Percentiles rank a stretch among this genome's conserved stretches.
Conservation (phyloP, 2,113 vertebrate genomes). For the Corythoichthys intestinalis region DNA sequence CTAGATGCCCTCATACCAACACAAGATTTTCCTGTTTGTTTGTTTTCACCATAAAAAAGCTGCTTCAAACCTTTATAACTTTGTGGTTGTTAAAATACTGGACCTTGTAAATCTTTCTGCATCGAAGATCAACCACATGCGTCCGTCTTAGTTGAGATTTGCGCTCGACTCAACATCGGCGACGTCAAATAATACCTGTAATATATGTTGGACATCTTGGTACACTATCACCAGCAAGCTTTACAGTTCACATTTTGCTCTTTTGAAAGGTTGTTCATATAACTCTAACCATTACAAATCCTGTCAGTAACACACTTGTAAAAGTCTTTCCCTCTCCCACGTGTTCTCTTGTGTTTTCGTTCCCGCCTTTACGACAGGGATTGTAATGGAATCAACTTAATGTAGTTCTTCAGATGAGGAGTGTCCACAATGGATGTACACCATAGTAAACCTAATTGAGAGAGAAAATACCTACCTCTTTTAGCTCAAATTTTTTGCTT, state of each 20-base stretch:
- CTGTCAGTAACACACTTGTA: conserved; percentile 42
- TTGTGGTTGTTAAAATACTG: conserved; percentile 33
- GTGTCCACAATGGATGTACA: conserved; percentile 71
- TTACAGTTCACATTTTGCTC: conserved; percentile 40
- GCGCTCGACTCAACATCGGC: conserved; percentile 7
- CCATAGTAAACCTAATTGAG: conserved; percentile 64
- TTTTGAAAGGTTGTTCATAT: conserved; percentile 32
- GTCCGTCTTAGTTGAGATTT: conserved; percentile 23
- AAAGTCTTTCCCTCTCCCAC: conserved; percentile 41
- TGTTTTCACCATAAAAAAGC: conserved; percentile 24
- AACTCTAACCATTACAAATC: conserved; percentile 59
- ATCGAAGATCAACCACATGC: conserved; percentile 23
- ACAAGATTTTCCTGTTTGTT: conserved; percentile 39
- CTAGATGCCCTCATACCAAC: conserved; percentile 22
- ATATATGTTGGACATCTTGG: conserved; percentile 46
- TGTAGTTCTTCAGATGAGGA: conserved; percentile 66
- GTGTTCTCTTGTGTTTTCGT: conserved; percentile 10
- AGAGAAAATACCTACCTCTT: conserved; percentile 73
- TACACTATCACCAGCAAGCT: conserved; percentile 73
- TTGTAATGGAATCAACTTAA: conserved; percentile 65
- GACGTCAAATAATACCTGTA: conserved; percentile 49
- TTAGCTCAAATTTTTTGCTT: conserved; percentile 74
- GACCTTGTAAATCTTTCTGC: conserved; percentile 31
- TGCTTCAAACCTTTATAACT: conserved; percentile 41
- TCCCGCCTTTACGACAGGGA: conserved; percentile 58